These are phyloP conservation scores for Hyperoplus lanceolatus DNA, from an alignment of 2,797 vertebrate genomes.

Conservation along the genomic window DNA sequence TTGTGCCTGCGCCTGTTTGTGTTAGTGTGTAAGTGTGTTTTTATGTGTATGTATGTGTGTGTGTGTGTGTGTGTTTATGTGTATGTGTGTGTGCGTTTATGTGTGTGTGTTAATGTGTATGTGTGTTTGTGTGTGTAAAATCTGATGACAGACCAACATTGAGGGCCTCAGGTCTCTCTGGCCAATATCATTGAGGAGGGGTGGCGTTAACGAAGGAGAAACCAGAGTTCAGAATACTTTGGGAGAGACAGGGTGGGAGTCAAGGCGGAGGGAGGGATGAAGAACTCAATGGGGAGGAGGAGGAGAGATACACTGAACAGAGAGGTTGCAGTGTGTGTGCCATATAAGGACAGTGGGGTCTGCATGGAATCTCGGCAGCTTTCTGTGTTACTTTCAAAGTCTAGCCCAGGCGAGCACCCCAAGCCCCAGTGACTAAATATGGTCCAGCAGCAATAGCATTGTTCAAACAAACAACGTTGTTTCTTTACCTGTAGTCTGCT, in stretches of 20 bases:
- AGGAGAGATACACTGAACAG: slow-evolving; percentile 74
- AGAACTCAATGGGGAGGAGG: slow-evolving; percentile 27
- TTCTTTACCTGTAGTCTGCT: slow-evolving; percentile 66
- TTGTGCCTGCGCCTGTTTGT: slow-evolving; percentile 63
- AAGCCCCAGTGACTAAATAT: slow-evolving; percentile 95
- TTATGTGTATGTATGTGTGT: slow-evolving; percentile 4
- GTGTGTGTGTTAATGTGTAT: not conserved
- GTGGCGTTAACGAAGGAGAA: slow-evolving; percentile 16
- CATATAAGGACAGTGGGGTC: slow-evolving; percentile 90
- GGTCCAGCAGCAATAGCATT: slow-evolving; percentile 86
- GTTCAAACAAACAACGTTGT: slow-evolving; percentile 80
- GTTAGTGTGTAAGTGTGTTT: slow-evolving; percentile 60
- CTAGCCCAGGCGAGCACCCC: slow-evolving; percentile 80
- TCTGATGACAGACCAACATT: slow-evolving; percentile 59
- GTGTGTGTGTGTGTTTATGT: slow-evolving; percentile 55
- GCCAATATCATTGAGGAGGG: slow-evolving; percentile 77
- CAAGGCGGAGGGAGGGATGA: slow-evolving; percentile 59
- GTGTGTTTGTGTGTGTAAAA: slow-evolving; percentile 67
- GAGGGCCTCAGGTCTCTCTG: slow-evolving; percentile 74
- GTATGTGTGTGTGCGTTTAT: slow-evolving; percentile 51
- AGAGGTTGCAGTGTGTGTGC: slow-evolving; percentile 80
- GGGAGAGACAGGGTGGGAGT: slow-evolving; percentile 47
- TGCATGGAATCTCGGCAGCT: slow-evolving; percentile 91
- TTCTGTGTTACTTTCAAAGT: slow-evolving; percentile 88
- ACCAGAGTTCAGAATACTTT: slow-evolving; percentile 33